A percentile compares a stretch with the other conserved stretches of the same genome.
These are phyloP conservation scores for Trypoxylus dichotomus DNA, from an alignment of 1,140 invertebrate species.

Conservation along the genomic window DNA sequence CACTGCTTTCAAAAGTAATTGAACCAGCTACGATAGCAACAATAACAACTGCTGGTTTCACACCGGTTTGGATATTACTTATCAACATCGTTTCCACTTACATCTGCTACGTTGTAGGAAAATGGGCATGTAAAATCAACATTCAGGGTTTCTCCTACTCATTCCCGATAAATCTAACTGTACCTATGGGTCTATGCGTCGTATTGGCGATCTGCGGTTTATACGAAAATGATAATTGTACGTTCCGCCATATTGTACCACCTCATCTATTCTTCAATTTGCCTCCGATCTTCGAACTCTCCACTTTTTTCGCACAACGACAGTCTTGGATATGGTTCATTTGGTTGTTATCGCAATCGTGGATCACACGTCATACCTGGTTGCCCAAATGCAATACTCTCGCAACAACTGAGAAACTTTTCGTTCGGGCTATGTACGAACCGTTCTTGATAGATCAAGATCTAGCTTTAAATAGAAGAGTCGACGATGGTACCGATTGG, in stretches of 20 bases:
- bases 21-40: no score
- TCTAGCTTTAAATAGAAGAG: slow-evolving; percentile 76
- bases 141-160: slow-evolving; percentile 82
- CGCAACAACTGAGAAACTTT: slow-evolving; percentile 78
- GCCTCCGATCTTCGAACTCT: slow-evolving; percentile 59
- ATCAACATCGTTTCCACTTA: slow-evolving; percentile 67
- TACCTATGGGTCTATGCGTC: slow-evolving; percentile 68
- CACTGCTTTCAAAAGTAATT: no score
- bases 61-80: slow-evolving; percentile 61
- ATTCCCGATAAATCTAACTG: slow-evolving; percentile 71
- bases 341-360: slow-evolving; percentile 76
- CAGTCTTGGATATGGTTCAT: slow-evolving; percentile 71
- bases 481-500: slow-evolving; percentile 55
- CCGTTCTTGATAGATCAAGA: slow-evolving; percentile 83
- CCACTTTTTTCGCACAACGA: slow-evolving; percentile 61
- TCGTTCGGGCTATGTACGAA: slow-evolving; percentile 81
- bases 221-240: slow-evolving; percentile 64
- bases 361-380: slow-evolving; percentile 85
- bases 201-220: slow-evolving; percentile 64
- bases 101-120: slow-evolving; percentile 72
- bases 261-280: slow-evolving; percentile 70
- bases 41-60: slow-evolving; percentile 34
- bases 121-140: slow-evolving; percentile 82
- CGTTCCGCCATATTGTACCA: slow-evolving; percentile 62
- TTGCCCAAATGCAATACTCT: slow-evolving; percentile 72